phyloP scores from a whole-genome alignment of 2,888 invertebrate genomes.

The Lasioglossum morio region DNA sequence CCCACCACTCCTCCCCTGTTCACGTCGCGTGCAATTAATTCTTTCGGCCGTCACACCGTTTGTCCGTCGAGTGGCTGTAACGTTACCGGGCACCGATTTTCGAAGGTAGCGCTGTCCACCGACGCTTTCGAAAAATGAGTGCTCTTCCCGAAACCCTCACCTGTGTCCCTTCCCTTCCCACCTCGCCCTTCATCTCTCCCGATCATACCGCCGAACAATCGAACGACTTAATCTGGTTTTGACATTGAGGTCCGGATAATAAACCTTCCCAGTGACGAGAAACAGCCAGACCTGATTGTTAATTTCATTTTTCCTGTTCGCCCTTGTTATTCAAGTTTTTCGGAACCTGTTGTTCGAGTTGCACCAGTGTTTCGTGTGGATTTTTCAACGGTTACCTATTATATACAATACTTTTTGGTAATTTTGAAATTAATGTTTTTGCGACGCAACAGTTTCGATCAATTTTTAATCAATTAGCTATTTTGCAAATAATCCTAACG shows the following conservation, averaged over 20 bases:
- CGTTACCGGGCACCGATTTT: conserved; percentile 20
- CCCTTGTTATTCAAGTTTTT: neutral
- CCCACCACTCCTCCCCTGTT: neutral
- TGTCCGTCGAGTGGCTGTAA: conserved; percentile 30
- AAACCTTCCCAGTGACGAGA: neutral
- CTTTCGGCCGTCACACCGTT: conserved; percentile 32
- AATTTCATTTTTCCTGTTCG: neutral
- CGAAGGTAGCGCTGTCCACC: neutral
- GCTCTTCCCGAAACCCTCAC: neutral
- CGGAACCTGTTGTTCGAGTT: neutral
- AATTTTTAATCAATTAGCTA: too few relatives aligned
- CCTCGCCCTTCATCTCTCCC: neutral
- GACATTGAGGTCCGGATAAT: neutral
- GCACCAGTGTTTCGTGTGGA: too few relatives aligned
- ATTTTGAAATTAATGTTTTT: too few relatives aligned
- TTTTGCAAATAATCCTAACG: too few relatives aligned
- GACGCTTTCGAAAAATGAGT: neutral
- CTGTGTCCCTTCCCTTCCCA: neutral
- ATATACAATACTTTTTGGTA: too few relatives aligned
- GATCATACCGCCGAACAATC: neutral
- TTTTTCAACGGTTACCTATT: too few relatives aligned
- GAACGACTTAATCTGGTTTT: neutral
- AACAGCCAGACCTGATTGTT: neutral
- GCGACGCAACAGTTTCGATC: too few relatives aligned
- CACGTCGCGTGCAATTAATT: conserved; percentile 54